Evolutionary conservation across 1,140 invertebrate genomes (phyloP).

Genomic region (Zaprionus capensis): DNA sequence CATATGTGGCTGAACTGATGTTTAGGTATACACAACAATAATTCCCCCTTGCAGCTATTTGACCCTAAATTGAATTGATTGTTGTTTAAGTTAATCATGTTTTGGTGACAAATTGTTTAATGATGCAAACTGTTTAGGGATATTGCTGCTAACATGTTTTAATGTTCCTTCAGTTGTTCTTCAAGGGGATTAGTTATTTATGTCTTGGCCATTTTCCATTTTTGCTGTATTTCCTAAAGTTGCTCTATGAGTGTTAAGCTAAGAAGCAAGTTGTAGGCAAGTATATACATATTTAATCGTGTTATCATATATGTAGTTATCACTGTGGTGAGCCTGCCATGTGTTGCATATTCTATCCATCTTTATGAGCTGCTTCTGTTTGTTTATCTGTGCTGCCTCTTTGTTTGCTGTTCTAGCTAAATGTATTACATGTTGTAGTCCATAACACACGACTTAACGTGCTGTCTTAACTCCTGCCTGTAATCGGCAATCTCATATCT

Average conservation of each 20-base stretch:
- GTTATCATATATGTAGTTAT: background rate
- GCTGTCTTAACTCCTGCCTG: conserved; percentile 54
- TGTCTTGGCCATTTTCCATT: background rate
- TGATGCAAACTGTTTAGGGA: conserved; percentile 16
- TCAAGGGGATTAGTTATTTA: conserved; percentile 14
- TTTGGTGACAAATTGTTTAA: conserved; percentile 29
- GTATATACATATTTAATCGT: background rate
- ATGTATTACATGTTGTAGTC: conserved; percentile 52
- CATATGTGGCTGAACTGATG: background rate
- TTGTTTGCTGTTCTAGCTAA: conserved; percentile 50
- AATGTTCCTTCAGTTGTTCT: conserved; percentile 23
- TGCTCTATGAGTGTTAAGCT: background rate
- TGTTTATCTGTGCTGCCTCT: conserved; percentile 11
- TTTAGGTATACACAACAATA: conserved; percentile 17
- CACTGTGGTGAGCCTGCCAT: conserved; percentile 10
- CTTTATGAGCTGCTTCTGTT: conserved; percentile 18
- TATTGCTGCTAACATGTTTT: conserved; percentile 17
- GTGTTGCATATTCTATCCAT: conserved; percentile 4
- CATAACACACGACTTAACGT: conserved; percentile 60
- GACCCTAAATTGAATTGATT: conserved; percentile 37
- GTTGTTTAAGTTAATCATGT: conserved; percentile 5
- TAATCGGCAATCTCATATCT: conserved; percentile 32
- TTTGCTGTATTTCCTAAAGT: background rate
- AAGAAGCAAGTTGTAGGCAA: background rate
- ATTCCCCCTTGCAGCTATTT: background rate